Percentiles rank a stretch among this genome's conserved stretches.
These are phyloP conservation scores for Podarcis siculus DNA, from an alignment of 2,797 vertebrate species.

Conservation along the genomic window DNA sequence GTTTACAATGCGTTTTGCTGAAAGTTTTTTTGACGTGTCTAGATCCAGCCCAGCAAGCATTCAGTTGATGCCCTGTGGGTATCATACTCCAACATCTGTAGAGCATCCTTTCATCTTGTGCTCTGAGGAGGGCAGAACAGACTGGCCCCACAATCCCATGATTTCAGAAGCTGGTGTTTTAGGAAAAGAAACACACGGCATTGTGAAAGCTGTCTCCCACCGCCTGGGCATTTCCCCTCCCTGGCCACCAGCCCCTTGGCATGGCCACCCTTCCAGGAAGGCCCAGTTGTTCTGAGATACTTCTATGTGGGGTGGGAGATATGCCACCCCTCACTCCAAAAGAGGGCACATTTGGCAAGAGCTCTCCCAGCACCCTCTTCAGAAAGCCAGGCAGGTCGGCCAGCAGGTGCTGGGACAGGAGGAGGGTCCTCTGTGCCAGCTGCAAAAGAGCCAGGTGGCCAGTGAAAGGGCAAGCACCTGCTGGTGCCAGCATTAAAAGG, in stretches of 20 bases:
- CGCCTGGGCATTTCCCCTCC: background rate
- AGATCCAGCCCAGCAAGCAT: background rate
- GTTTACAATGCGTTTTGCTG: no score
- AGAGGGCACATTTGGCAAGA: background rate
- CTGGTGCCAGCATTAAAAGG: background rate
- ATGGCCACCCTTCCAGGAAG: background rate
- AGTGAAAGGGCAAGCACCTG: background rate
- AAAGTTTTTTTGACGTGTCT: no score
- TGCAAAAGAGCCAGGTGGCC: background rate
- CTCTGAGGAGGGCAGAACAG: background rate
- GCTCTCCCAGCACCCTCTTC: background rate
- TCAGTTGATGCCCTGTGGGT: background rate
- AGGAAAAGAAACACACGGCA: background rate
- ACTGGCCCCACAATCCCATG: background rate
- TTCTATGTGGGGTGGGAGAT: background rate
- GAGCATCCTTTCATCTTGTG: background rate
- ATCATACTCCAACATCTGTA: background rate
- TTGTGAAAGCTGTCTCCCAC: background rate
- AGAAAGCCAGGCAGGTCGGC: background rate
- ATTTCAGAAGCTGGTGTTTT: background rate
- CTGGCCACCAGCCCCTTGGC: background rate
- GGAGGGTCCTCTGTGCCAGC: background rate
- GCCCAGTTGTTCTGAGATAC: background rate
- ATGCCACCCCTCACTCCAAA: background rate
- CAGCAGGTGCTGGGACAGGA: background rate